phyloP scores from a whole-genome alignment of 1,140 invertebrate species.

The Pogonus chalceus region DNA sequence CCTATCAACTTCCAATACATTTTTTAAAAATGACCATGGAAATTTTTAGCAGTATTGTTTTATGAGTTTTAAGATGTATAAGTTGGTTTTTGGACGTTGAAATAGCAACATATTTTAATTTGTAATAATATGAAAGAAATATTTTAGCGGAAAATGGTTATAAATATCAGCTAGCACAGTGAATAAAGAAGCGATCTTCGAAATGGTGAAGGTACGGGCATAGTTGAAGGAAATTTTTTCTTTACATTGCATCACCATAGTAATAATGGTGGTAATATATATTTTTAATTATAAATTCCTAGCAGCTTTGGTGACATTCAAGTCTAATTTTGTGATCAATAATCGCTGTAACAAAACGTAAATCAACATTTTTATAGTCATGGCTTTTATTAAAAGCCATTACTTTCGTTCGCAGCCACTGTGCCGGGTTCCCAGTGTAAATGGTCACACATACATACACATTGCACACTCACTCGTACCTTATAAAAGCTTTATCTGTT shows the following conservation, averaged over 20 bases:
- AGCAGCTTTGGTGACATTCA: not conserved
- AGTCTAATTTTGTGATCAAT: constrained; percentile 29
- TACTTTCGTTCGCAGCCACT: constrained; percentile 21
- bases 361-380: constrained; percentile 37
- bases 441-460: not conserved
- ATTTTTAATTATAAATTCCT: constrained; percentile 30
- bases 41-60: no score
- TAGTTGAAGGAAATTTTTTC: not conserved
- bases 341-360: constrained; percentile 32
- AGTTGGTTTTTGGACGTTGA: no score
- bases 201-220: no score
- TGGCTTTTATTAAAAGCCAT: constrained; percentile 36
- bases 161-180: no score
- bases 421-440: not conserved
- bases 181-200: no score
- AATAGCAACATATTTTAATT: no score
- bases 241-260: not conserved
- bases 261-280: constrained; percentile 2
- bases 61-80: no score
- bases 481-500: not conserved
- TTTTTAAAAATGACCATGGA: no score
- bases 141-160: no score
- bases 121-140: no score
- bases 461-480: not conserved
- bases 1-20: no score